These are phyloP conservation scores for Lanius collurio DNA, from an alignment of 2,113 vertebrate species.

Conservation along the genomic window DNA sequence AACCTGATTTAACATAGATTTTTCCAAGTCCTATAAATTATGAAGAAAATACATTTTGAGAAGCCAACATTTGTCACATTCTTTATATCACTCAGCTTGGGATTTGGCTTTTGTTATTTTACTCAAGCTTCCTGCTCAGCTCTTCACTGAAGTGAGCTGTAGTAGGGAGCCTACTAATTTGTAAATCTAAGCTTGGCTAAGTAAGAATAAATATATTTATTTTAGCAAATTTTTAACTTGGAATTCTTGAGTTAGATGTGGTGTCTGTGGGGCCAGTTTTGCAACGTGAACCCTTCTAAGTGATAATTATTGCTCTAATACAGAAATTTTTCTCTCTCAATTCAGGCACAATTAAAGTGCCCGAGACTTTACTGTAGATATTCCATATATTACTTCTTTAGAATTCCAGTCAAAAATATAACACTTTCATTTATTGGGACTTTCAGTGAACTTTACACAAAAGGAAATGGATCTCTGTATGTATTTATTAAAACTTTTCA, in stretches of 20 bases:
- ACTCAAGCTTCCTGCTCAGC: not conserved
- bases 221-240: not conserved
- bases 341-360: not conserved
- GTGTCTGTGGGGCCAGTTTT: not conserved
- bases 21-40: not conserved
- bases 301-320: not conserved
- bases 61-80: not conserved
- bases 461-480: not conserved
- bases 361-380: not conserved
- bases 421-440: not conserved
- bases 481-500: conserved; percentile 38
- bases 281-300: not conserved
- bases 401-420: not conserved
- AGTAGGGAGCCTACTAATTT: not conserved
- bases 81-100: not conserved
- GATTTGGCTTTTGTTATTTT: not conserved
- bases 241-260: not conserved
- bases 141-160: not conserved
- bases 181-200: not conserved
- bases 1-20: not conserved
- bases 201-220: not conserved
- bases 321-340: not conserved
- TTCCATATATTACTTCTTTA: not conserved
- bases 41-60: not conserved
- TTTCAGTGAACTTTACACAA: not conserved